A percentile compares a stretch with the other conserved stretches of the same genome.
Evolutionary conservation across 2,797 vertebrate genomes (phyloP).

Genomic region (Sebastes diploproa): DNA sequence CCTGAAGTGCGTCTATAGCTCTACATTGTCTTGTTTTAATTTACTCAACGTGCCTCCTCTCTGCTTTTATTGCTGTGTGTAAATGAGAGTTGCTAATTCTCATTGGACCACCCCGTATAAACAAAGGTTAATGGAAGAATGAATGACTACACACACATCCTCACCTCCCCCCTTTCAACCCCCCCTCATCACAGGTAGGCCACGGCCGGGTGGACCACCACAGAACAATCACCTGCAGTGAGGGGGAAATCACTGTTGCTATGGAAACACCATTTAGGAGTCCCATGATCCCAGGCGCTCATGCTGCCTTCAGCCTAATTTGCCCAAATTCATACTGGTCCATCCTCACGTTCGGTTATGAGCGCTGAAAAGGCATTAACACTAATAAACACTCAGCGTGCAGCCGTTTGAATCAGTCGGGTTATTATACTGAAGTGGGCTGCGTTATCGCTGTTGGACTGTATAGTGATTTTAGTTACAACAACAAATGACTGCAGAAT

Average conservation of each 20-base stretch:
- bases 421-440: constrained; percentile 14
- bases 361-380: constrained; percentile 23
- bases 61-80: constrained; percentile 19
- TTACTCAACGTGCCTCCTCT: not conserved
- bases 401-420: constrained; percentile 9
- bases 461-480: not conserved
- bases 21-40: not conserved
- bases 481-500: not conserved
- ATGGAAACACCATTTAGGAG: constrained; percentile 71
- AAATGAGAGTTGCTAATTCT: constrained; percentile 18
- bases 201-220: constrained; percentile 42
- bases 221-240: constrained; percentile 48
- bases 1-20: not conserved
- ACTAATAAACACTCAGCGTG: constrained; percentile 28
- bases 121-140: constrained; percentile 46
- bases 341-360: constrained; percentile 3
- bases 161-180: not conserved
- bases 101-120: not conserved
- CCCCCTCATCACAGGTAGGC: constrained; percentile 30
- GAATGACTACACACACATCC: constrained; percentile 11
- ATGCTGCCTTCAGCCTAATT: constrained; percentile 51
- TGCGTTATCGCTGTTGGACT: not conserved
- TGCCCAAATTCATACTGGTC: constrained; percentile 40
- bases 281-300: constrained; percentile 29
- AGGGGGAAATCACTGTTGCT: constrained; percentile 64